Evolutionary conservation across 2,797 vertebrate genomes (phyloP), one percentile per base, ranked within the genome.

Genomic region (Pteropus rufus): DNA sequence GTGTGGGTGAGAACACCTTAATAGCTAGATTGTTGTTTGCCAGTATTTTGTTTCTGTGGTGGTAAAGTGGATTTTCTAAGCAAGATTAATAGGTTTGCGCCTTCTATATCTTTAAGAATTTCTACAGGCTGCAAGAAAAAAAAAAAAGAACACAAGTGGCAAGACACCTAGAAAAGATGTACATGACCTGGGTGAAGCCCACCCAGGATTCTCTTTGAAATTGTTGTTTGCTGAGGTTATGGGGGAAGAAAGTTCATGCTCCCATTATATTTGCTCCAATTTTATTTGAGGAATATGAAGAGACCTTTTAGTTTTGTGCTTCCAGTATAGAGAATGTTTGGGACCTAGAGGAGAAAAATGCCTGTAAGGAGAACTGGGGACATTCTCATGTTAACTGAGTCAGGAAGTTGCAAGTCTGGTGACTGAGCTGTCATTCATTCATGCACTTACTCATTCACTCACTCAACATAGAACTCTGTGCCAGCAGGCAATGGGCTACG

Each of bases 41-140:
- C 56, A 79, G 24, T 19, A 31, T 65, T 87, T 76, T 88, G 73
- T 70, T 87, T 88, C 39, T 75, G 41, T 4, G 41, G 26, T 1
- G 4, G 39, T 73, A 14, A 92, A 73, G 26, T 7, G 8, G 73
- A 77, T 79, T 96, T 94, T 94, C 92, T 46, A 67, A 46, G 87
- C 76, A 92, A 92, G 95, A 90, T 54, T 26, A 89, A 76, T 41
- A 64, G 46, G 89, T 79, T 36, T 87, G 31, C 34, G 73, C 5
- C 64, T 72, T 54, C 46, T 19, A 31, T 58, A 36, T 58, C 76
- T 91, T 95, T 88, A 84, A 91, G 72, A 91, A 86, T 89, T 54
- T 80, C 39, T 58, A 62, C 12, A 91, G 54, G 31, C 29, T 36
- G 5, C 54, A 77, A 70, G 84, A 60, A 79, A 46, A 65, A 49